Base-by-base conservation (phyloP, 2,797 vertebrate species). In the Typhlichthys subterraneus region DNA sequence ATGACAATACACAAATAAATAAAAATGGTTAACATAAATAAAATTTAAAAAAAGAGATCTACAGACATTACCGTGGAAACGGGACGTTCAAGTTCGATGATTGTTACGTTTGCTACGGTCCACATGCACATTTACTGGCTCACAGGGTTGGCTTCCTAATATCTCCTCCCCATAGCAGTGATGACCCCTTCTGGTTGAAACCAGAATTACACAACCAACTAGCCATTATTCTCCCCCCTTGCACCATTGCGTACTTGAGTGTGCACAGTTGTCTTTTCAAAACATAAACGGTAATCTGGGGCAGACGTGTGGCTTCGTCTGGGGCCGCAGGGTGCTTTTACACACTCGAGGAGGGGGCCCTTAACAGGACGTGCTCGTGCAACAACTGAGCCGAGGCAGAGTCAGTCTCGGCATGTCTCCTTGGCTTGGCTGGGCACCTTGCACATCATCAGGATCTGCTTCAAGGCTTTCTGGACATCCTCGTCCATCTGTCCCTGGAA, bases 401-500 rank as follows among this genome's bases (percentile, higher is more conserved):
- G 23, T 19, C 38, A 2, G 50, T 78, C 81, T 88, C 83, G 86
- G 77, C 69, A 80, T 65, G 72, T 55, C 91, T 92, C 96, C 88
- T 97, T 96, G 80, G 95, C 93, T 82, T 94, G 94, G 45, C 92
- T 91, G 72, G 96, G 96, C 90, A 94, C 90, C 91, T 98, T 98
- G 86, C 97, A 99, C 96, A 99, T 99, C 1, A 96, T 95, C 59
- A 99, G 91, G 70, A 99, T 99, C 80, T 99, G 97, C 82, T 98
- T 97, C 84, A 99, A 90, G 63, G 98, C 96, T 87, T 96, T 98
- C 86, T 99, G 98, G 60, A 99, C 97, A 33, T 99, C 98, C 92
- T 99, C 97, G 84, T 99, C 98, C 98, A 99, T 99, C 82, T 99
- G 98, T 85, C 98, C 98, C 98, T 99, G 85, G 33, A 46, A 10